A percentile compares a stretch with the other conserved stretches of the same genome.
phyloP scores from a whole-genome alignment of 2,888 invertebrate species.

The Meiosimyza platycephala region DNA sequence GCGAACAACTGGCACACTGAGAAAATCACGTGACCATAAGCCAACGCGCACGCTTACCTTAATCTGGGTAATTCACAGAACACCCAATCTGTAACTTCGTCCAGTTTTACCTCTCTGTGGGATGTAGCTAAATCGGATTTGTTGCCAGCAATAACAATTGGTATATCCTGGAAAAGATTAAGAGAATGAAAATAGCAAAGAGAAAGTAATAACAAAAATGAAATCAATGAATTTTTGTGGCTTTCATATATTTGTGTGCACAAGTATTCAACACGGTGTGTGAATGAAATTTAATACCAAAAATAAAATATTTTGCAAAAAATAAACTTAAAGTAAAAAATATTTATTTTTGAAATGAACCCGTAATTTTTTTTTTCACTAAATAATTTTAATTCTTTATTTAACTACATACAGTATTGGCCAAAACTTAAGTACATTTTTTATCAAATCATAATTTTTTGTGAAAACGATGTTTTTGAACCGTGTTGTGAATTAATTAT shows the following conservation, averaged over 20 bases:
- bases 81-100: constrained; percentile 85
- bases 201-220: constrained; percentile 9
- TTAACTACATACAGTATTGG: too few relatives aligned
- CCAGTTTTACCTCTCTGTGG: constrained; percentile 78
- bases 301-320: too few relatives aligned
- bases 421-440: too few relatives aligned
- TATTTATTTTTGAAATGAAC: too few relatives aligned
- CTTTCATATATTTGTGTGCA: background rate
- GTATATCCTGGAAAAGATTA: constrained; percentile 74
- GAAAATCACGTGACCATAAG: background rate
- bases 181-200: constrained; percentile 19
- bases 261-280: background rate
- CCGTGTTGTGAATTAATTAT: too few relatives aligned
- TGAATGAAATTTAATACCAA: too few relatives aligned
- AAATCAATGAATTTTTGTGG: too few relatives aligned
- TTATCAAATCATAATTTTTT: too few relatives aligned
- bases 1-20: background rate
- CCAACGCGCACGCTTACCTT: constrained; percentile 67
- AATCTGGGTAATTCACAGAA: constrained; percentile 80
- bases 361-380: too few relatives aligned
- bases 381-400: too few relatives aligned
- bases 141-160: constrained; percentile 88
- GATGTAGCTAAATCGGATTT: constrained; percentile 82
- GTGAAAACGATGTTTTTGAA: too few relatives aligned
- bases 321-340: too few relatives aligned